phyloP scores from a whole-genome alignment of 1,140 invertebrate genomes.

The Euborellia annulipes region DNA sequence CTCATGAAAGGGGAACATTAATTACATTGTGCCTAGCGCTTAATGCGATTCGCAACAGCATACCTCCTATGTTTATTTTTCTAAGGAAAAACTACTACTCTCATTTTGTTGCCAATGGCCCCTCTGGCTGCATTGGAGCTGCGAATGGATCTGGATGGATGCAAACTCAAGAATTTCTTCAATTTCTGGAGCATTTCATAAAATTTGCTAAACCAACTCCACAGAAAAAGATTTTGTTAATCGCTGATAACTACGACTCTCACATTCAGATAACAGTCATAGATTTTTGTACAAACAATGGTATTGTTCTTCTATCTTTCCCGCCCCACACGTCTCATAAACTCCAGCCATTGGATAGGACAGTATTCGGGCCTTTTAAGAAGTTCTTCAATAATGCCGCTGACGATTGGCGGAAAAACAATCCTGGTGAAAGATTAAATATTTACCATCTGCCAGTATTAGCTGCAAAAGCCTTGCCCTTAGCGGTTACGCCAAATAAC shows the following conservation, averaged over 20 bases:
- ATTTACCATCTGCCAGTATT: not conserved
- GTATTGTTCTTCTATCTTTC: conserved; percentile 24
- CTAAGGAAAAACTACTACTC: too few relatives aligned
- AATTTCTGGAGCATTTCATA: conserved; percentile 25
- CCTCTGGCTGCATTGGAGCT: conserved; percentile 25
- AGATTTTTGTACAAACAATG: conserved; percentile 20
- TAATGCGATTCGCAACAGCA: too few relatives aligned
- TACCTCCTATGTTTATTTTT: too few relatives aligned
- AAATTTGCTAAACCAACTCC: conserved; percentile 15
- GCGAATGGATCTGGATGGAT: conserved; percentile 32
- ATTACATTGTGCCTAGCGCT: too few relatives aligned
- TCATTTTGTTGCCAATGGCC: too few relatives aligned
- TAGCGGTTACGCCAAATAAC: not conserved
- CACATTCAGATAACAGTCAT: conserved; percentile 15
- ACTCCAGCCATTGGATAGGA: conserved; percentile 23
- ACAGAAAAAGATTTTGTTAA: conserved; percentile 11
- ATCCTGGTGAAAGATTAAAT: conserved; percentile 11
- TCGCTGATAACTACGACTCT: conserved; percentile 18
- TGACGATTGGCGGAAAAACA: conserved; percentile 12
- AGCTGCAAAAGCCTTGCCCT: too few relatives aligned
- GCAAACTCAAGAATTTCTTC: conserved; percentile 26
- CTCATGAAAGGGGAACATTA: too few relatives aligned
- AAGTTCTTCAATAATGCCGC: conserved; percentile 15
- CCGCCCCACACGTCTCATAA: conserved; percentile 26
- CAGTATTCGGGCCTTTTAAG: conserved; percentile 18